Evolutionary conservation across 2,797 vertebrate species (phyloP), one percentile per base, ranked within the genome.

Genomic region (Ctenopoma multispine): DNA sequence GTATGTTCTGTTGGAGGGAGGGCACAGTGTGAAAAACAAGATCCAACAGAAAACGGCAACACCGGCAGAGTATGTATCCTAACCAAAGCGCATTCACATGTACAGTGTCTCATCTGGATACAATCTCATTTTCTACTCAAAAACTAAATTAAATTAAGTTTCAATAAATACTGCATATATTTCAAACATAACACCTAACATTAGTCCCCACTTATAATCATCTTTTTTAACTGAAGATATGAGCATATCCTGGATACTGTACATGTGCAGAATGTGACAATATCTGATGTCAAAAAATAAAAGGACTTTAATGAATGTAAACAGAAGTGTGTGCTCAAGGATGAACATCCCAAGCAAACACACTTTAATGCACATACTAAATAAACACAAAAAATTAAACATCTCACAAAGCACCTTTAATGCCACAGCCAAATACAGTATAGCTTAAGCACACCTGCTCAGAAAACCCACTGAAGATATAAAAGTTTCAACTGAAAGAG

Each of bases 1-100:
- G 96, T 95, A 99, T 97, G 93, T 99, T 99, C 97, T 99, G 98
- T 95, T 95, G 93, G 92, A 94, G 91, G 94, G 93, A 95, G 93
- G 92, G 91, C 80, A 94, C 65, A 93, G 79, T 72, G 75, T 92
- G 85, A 94, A 89, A 89, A 90, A 91, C 89, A 82, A 89, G 50
- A 85, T 77, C 83, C 77, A 91, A 94, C 88, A 84, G 88, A 94
- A 94, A 93, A 83, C 51, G 70, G 91, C 85, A 92, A 76, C 65
- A 84, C 68, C 46, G 29, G 46, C 34, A 64, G 81, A 75, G 68
- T 68, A 44, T 81, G 68, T 68, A 44, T 81, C 61, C 63, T 72
- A 69, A 18, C 40, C 43, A 15, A 69, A 69, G 63, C n/a, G 67
- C 20, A 40, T 46, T 58, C 65, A 77, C 80, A 84, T 83, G 83